Evolutionary conservation across 2,888 invertebrate species (phyloP), one percentile per base, ranked within the genome.

Genomic region (Cheilosia variabilis): DNA sequence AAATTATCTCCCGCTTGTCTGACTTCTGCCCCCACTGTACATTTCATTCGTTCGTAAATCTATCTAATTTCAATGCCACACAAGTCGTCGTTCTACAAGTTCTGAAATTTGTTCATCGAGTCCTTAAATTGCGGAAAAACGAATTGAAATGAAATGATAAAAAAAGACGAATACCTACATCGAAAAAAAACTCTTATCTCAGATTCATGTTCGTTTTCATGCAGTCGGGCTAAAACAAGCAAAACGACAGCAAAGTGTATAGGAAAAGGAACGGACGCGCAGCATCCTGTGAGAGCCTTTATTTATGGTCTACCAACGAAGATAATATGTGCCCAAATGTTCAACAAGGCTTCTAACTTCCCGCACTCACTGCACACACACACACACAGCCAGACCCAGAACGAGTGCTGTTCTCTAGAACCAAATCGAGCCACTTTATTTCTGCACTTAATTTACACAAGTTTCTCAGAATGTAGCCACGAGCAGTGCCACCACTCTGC

Each of bases 361-460:
- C 80, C 71, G 71, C 55, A 77, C 55, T 72, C 60, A 68, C 76
- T 62, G 43, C 76, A 62, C 76, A 60, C 41, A 31, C 72, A 22
- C 50, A 17, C 13, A 52, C 55, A 43, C 72, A 66, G 2, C 1
- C 27, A 31, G 31, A 27, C 19, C 47, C 15, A n/a, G n/a, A 62
- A 13, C 31, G 41, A 66, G 50, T 13, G 37, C 65, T 77, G 27
- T 60, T 79, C 58, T 31, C 27, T 7, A 47, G 57, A 47, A 82
- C 68, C 77, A 73, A 87, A 73, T 87, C 77, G 81, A 63, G 73
- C 73, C 87, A 87, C 87, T 87, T 87, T 87, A 81, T 82, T 87
- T 73, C 55, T 78, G 82, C 87, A 87, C 87, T 87, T 87, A 87
- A 87, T 87, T 87, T 87, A 82, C 87, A 87, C 87, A 76, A 86